These are phyloP conservation scores for Drosophila simulans DNA, from an alignment of 1,140 invertebrate species.

Conservation along the genomic window DNA sequence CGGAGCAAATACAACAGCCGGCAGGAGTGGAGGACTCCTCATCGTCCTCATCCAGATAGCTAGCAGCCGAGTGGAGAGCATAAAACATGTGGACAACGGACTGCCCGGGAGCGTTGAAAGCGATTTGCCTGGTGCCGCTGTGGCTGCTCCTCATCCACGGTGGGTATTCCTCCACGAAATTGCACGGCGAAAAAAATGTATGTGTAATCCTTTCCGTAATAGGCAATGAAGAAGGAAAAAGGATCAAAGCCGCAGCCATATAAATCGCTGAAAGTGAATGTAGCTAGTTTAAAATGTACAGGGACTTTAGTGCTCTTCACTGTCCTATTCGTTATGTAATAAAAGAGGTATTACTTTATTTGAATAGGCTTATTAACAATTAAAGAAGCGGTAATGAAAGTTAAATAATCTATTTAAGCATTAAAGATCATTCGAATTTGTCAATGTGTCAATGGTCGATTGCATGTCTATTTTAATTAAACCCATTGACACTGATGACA, in stretches of 20 bases:
- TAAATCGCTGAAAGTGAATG: no score
- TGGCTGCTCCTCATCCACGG: constrained; percentile 67
- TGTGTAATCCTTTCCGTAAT: neutral
- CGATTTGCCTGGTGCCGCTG: constrained; percentile 65
- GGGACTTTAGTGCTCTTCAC: no score
- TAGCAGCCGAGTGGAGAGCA: constrained; percentile 36
- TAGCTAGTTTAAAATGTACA: no score
- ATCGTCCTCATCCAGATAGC: constrained; percentile 3
- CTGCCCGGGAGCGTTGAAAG: constrained; percentile 48
- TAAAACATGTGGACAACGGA: constrained; percentile 56
- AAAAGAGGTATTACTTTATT: no score
- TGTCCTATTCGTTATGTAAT: no score
- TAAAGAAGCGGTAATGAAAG: no score
- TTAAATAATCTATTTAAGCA: neutral
- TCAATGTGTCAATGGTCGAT: neutral
- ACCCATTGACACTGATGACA: constrained; percentile 2
- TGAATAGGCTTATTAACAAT: no score
- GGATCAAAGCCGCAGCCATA: neutral
- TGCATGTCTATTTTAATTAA: neutral
- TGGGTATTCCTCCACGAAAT: constrained; percentile 27
- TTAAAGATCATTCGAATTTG: neutral
- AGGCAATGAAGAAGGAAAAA: neutral
- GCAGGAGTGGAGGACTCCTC: constrained; percentile 24
- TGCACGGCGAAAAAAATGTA: constrained; percentile 1
- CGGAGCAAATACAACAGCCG: constrained; percentile 32